Percentiles rank a stretch among this genome's conserved stretches.
Evolutionary conservation across 2,888 invertebrate species (phyloP).

Genomic region (Colostygia pectinataria): DNA sequence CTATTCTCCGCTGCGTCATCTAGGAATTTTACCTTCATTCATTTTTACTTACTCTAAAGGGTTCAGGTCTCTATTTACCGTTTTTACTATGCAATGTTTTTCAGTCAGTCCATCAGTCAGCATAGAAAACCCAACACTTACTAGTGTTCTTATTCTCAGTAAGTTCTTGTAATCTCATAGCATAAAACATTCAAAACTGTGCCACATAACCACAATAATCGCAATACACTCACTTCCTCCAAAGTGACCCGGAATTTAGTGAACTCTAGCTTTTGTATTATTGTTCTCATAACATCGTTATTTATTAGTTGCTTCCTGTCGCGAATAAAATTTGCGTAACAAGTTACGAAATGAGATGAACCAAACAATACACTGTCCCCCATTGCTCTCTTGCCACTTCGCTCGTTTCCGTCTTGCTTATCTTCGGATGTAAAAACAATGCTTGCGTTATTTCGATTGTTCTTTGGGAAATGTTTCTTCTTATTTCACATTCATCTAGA

Average conservation of each 20-base stretch:
- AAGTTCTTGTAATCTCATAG: constrained; percentile 26
- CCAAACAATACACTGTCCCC: constrained; percentile 65
- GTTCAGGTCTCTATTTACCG: too few species aligned
- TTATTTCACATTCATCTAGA: constrained; percentile 50
- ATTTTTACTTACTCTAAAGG: too few species aligned
- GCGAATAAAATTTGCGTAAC: constrained; percentile 54
- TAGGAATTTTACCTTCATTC: too few species aligned
- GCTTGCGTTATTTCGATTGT: constrained; percentile 59
- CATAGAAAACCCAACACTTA: too few species aligned
- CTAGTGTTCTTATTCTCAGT: too few species aligned
- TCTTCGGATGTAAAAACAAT: constrained; percentile 65
- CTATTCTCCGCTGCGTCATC: too few species aligned
- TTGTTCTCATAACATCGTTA: constrained; percentile 41
- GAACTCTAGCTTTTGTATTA: constrained; percentile 37
- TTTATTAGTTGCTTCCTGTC: constrained; percentile 42
- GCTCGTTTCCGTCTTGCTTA: constrained; percentile 63
- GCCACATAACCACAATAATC: constrained; percentile 31
- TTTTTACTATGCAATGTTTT: too few species aligned
- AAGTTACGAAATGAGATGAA: constrained; percentile 56
- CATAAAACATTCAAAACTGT: constrained; percentile 24
- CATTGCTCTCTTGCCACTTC: constrained; percentile 46
- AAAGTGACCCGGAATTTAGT: constrained; percentile 30
- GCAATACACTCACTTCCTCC: constrained; percentile 32
- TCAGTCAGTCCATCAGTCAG: too few species aligned
- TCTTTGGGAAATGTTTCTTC: constrained; percentile 42